Base-by-base conservation (phyloP, 2,113 vertebrate genomes). In the Hemichromis elongatus region DNA sequence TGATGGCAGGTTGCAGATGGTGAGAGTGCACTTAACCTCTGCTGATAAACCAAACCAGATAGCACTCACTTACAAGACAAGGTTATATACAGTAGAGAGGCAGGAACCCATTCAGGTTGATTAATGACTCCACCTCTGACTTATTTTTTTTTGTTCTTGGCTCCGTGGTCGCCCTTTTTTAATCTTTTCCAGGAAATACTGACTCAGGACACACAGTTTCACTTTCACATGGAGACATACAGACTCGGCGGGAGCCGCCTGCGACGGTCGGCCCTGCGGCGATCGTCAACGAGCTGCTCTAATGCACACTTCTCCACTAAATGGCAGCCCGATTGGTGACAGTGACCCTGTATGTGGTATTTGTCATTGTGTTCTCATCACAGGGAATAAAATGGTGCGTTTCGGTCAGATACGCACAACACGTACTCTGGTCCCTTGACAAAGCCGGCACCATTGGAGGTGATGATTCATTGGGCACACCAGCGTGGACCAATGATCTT, bases 21-120 rank as follows among this genome's bases (percentile, higher is more conserved):
- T 6, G 28, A 87, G 35, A 10, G 37, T 3, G 10, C 85, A 28
- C 61, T 88, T 89, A 81, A 88, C 86, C 86, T 84, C 61, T 11
- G 66, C 89, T 86, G 83, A 80, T 80, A 66, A 45, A 81, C 80
- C 1, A 19, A 21, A 79, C 82, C 83, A 59, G 86, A 85, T 75
- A 80, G 61, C 84, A 75, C 68, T 88, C 86, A 42, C 68, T 88
- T 70, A 73, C 77, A 87, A 81, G 80, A 84, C 54, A 26, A 82
- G 88, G 54, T 59, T 56, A 28, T 70, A 86, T 87, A 84, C 82
- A 84, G 52, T 9, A 30, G 68, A 81, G 73, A 24, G 18, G 79
- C 83, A 54, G 40, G 24, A 78, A 50, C 30, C 19, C 30, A 5
- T 45, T 82, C 24, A 35, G 50, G 33, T 50, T 82, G 86, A 90